phyloP scores from a whole-genome alignment of 1,140 invertebrate genomes.

The Pectinophora gossypiella region DNA sequence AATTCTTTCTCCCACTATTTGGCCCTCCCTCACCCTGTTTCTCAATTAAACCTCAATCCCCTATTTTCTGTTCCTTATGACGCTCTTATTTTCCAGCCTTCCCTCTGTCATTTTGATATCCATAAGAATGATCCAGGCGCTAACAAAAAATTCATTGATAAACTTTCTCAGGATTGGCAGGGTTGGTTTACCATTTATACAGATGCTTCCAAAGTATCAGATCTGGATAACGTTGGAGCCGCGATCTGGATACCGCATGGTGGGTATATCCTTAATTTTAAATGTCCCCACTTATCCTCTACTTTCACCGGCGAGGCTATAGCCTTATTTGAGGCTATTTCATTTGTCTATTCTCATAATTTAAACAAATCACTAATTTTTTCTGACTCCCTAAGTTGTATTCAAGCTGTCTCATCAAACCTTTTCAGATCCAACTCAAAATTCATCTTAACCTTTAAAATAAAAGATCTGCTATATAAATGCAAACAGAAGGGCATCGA shows the following conservation, averaged over 20 bases:
- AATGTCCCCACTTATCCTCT: neutral
- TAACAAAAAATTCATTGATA: neutral
- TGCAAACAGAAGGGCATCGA: conserved; percentile 4
- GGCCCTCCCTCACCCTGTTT: neutral
- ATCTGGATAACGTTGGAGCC: neutral
- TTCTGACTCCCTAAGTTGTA: conserved; percentile 2
- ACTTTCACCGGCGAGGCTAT: neutral
- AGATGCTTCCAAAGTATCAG: conserved; percentile 3
- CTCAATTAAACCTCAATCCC: neutral
- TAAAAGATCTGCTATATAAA: neutral
- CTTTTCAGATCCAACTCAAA: neutral
- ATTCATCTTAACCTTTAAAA: neutral
- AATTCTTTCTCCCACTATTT: neutral
- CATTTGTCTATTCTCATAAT: neutral
- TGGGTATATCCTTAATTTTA: neutral
- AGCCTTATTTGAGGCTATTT: neutral
- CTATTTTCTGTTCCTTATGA: neutral
- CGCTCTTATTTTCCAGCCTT: neutral
- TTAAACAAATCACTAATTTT: conserved; percentile 4
- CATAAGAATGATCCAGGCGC: neutral
- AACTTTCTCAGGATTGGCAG: neutral
- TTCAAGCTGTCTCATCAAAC: neutral
- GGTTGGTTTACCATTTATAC: conserved; percentile 1
- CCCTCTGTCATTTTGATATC: neutral
- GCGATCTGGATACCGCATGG: neutral